These are phyloP conservation scores for Uromys caudimaculatus DNA, from an alignment of 2,797 vertebrate genomes.

Conservation along the genomic window DNA sequence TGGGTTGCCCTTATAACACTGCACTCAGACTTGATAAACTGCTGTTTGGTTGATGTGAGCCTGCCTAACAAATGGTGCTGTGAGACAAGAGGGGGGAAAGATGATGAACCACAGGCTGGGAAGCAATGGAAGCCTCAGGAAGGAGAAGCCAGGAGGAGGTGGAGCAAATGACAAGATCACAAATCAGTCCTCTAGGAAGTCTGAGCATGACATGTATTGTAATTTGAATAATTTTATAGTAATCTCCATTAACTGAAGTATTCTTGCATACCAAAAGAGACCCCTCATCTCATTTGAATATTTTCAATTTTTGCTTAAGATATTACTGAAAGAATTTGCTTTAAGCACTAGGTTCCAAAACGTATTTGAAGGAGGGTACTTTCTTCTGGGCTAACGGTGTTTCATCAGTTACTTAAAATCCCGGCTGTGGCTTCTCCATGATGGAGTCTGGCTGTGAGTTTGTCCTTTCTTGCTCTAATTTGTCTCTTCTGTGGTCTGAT, in stretches of 20 bases:
- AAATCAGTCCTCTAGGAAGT: neutral
- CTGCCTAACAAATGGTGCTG: neutral
- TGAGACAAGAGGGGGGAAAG: neutral
- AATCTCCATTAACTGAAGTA: neutral
- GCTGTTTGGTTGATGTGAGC: neutral
- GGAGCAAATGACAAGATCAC: neutral
- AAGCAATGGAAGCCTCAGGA: neutral
- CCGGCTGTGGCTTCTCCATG: neutral
- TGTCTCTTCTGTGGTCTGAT: constrained; percentile 28
- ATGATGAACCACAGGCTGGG: neutral
- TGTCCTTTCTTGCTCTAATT: constrained; percentile 10
- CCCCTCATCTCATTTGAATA: neutral
- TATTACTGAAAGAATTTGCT: neutral
- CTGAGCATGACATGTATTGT: neutral
- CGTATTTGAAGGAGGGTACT: neutral
- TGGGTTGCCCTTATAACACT: neutral
- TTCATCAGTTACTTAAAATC: constrained; percentile 1
- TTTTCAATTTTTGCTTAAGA: constrained; percentile 38
- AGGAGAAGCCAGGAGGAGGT: neutral
- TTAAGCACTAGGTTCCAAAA: neutral
- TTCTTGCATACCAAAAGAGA: constrained; percentile 8
- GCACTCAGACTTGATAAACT: neutral
- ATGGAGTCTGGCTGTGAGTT: neutral
- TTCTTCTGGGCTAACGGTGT: neutral
- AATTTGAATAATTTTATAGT: neutral